Evolutionary conservation across 2,888 invertebrate species (phyloP).

Genomic region (Anticlea derivata): DNA sequence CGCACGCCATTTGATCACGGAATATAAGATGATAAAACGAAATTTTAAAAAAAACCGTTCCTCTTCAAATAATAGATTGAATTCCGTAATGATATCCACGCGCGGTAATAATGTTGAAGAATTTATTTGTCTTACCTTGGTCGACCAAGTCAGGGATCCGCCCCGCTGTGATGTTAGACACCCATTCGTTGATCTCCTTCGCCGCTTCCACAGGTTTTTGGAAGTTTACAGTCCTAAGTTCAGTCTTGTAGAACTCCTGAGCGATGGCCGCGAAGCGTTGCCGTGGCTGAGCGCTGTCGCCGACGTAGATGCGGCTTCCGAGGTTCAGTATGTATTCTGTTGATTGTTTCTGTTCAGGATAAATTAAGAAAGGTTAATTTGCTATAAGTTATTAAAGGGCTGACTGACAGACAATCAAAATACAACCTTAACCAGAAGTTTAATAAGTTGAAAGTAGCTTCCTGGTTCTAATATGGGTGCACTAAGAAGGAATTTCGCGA

Average conservation of each 20-base stretch:
- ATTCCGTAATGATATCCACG: no score
- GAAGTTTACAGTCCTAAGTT: constrained; percentile 87
- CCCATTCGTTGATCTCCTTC: constrained; percentile 90
- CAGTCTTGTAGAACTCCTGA: constrained; percentile 86
- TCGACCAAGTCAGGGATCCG: constrained; percentile 87
- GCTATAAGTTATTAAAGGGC: no score
- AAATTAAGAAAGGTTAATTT: not conserved
- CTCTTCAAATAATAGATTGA: no score
- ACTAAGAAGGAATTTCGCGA: no score
- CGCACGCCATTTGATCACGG: no score
- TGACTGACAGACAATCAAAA: no score
- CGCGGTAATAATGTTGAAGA: no score
- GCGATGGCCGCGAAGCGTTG: constrained; percentile 86
- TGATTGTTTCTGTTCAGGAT: constrained; percentile 56
- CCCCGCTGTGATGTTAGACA: constrained; percentile 88
- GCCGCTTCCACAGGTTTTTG: constrained; percentile 80
- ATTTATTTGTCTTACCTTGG: constrained; percentile 72
- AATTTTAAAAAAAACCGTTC: no score
- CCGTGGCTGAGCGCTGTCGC: constrained; percentile 76
- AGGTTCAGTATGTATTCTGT: constrained; percentile 84
- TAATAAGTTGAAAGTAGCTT: no score
- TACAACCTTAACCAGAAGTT: no score
- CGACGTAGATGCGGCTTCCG: constrained; percentile 86
- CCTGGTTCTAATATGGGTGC: no score
- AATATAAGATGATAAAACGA: no score